Percentiles rank a stretch among this genome's conserved stretches.
These are phyloP conservation scores for Notechis scutatus DNA, from an alignment of 2,113 vertebrate genomes.

Conservation along the genomic window DNA sequence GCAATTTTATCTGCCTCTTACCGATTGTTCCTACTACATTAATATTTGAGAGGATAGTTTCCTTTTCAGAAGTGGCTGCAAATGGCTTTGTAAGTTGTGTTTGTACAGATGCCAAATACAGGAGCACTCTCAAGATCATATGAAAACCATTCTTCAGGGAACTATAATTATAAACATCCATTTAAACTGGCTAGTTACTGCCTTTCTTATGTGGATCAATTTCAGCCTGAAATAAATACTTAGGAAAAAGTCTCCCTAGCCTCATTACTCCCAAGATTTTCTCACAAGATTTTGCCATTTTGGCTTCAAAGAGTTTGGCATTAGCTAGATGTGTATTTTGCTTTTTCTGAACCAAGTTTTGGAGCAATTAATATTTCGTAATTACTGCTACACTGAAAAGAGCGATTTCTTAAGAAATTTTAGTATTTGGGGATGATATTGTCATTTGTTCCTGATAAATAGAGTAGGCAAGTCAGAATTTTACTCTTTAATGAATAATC, in stretches of 20 bases:
- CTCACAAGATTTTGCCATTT: background rate
- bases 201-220: background rate
- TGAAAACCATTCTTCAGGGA: background rate
- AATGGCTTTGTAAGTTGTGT: background rate
- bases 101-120: background rate
- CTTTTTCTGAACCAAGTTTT: background rate
- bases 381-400: conserved; percentile 19
- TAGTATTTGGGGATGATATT: conserved; percentile 43
- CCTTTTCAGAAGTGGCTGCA: background rate
- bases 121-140: background rate
- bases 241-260: background rate
- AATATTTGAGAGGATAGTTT: background rate
- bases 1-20: background rate
- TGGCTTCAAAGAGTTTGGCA: background rate
- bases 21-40: background rate
- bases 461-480: conserved; percentile 62
- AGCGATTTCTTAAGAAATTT: conserved; percentile 50
- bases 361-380: background rate
- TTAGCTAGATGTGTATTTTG: background rate
- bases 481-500: conserved; percentile 46
- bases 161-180: background rate
- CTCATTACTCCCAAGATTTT: background rate
- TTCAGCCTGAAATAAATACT: background rate
- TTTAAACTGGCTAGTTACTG: background rate
- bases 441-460: conserved; percentile 50